These are phyloP conservation scores for Pocillopora verrucosa DNA, from an alignment of 64 coral and sea anemone species.

Conservation along the genomic window DNA sequence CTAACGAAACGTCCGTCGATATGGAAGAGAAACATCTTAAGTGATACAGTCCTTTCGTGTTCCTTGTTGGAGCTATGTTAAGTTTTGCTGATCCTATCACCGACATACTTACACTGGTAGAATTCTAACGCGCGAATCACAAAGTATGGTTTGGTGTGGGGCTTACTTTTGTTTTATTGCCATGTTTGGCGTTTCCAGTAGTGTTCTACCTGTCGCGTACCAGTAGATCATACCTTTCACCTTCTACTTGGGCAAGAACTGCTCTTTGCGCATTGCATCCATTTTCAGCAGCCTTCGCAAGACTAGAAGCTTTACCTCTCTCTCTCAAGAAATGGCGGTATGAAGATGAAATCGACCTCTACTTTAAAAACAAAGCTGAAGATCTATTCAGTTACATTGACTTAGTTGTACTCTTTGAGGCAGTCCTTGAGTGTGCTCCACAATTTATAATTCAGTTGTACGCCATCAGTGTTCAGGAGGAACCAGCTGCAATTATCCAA, in stretches of 20 bases:
- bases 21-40: constrained; percentile 11
- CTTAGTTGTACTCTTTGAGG: constrained; percentile 29
- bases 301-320: not conserved
- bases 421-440: constrained; percentile 23
- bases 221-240: not conserved
- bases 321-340: not conserved
- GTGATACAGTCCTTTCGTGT: constrained; percentile 12
- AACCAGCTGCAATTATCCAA: constrained; percentile 37
- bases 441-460: constrained; percentile 54
- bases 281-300: constrained; percentile 22
- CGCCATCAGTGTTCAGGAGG: constrained; percentile 41
- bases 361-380: not conserved
- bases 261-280: not conserved
- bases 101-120: constrained; percentile 16
- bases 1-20: not conserved
- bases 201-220: not conserved
- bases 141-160: constrained; percentile 37
- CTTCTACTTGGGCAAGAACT: not conserved
- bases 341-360: not conserved
- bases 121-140: constrained; percentile 39
- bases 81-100: constrained; percentile 28
- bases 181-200: not conserved
- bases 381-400: too few species aligned
- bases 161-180: not conserved
- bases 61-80: constrained; percentile 3